Conservation (phyloP, 2,113 vertebrate species). For the Python bivittatus region DNA sequence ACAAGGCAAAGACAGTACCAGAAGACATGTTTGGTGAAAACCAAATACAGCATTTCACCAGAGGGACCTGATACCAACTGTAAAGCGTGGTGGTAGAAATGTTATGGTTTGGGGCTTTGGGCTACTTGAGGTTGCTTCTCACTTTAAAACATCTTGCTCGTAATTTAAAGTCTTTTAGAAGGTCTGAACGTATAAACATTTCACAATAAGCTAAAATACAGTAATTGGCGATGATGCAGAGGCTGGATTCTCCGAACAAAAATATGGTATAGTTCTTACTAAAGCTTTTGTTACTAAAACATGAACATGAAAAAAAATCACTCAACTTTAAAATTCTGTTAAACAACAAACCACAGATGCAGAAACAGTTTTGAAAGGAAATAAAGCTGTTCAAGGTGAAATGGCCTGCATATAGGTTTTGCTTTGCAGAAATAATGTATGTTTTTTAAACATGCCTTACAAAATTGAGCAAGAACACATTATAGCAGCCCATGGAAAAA, state of each 20-base stretch:
- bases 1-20: background rate
- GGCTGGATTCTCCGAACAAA: background rate
- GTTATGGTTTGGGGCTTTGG: background rate
- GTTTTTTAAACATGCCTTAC: background rate
- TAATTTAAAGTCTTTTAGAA: background rate
- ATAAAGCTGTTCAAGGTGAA: background rate
- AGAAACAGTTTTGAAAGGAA: background rate
- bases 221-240: background rate
- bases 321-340: background rate
- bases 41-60: background rate
- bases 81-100: background rate
- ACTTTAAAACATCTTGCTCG: background rate
- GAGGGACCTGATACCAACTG: background rate
- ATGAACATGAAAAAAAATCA: background rate
- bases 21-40: background rate
- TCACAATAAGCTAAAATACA: background rate
- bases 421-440: background rate
- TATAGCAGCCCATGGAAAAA: background rate
- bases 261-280: background rate
- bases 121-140: background rate
- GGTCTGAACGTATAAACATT: background rate
- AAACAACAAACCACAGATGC: background rate
- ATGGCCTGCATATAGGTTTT: background rate
- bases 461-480: background rate
- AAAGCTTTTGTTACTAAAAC: background rate